These are phyloP conservation scores for Megaleporinus macrocephalus DNA, from an alignment of 2,113 vertebrate genomes.

Conservation along the genomic window DNA sequence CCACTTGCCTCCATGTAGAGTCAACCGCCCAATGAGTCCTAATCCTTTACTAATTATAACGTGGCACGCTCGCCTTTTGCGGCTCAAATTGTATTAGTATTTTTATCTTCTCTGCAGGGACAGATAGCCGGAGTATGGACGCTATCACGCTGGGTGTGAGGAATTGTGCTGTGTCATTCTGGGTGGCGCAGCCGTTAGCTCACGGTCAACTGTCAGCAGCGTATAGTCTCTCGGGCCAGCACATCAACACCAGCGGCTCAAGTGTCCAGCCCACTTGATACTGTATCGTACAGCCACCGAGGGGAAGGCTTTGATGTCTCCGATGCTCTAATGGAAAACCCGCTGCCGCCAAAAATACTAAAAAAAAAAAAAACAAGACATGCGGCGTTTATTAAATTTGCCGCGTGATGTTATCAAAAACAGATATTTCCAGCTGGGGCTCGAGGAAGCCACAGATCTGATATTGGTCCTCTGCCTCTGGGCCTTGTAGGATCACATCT, in stretches of 20 bases:
- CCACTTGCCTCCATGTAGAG: background rate
- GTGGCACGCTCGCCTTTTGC: background rate
- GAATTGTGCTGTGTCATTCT: constrained; percentile 13
- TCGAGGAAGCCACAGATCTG: constrained; percentile 21
- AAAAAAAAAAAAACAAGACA: too few relatives aligned
- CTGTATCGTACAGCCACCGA: constrained; percentile 7
- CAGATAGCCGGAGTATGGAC: background rate
- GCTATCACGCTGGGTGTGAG: background rate
- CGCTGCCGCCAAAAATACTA: too few relatives aligned
- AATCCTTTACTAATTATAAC: constrained; percentile 26
- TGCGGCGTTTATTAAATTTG: background rate
- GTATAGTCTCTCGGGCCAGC: background rate
- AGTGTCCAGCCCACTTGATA: background rate
- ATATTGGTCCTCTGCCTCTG: constrained; percentile 39
- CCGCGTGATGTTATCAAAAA: constrained; percentile 12
- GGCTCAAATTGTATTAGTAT: constrained; percentile 8
- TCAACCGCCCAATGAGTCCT: background rate
- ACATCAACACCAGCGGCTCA: constrained; percentile 10
- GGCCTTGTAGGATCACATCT: constrained; percentile 35
- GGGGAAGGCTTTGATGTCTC: constrained; percentile 15
- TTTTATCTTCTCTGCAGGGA: background rate
- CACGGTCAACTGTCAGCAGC: constrained; percentile 38
- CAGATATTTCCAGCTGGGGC: background rate
- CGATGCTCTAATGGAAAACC: constrained; percentile 6
- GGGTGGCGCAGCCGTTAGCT: too few relatives aligned